Conservation (phyloP, 2,797 vertebrate species). For the Smutsia gigantea region DNA sequence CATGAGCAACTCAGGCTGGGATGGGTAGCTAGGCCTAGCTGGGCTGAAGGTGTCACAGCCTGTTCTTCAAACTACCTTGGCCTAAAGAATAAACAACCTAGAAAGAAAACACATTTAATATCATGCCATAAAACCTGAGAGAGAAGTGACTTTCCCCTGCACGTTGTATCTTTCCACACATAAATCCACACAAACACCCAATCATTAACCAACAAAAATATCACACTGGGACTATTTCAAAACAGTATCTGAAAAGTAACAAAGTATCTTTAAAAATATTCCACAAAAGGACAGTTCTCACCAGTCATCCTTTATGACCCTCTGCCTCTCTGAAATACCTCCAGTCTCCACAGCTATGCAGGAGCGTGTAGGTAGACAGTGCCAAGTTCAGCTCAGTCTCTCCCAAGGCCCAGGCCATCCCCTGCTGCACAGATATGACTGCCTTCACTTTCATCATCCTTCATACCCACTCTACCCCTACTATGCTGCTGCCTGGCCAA, state of each 20-base stretch:
- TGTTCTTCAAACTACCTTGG: background rate
- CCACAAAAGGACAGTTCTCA: constrained; percentile 41
- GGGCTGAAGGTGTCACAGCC: background rate
- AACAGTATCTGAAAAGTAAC: constrained; percentile 30
- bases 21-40: background rate
- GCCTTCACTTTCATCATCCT: background rate
- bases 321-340: constrained; percentile 15
- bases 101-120: constrained; percentile 20
- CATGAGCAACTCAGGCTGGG: background rate
- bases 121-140: constrained; percentile 9
- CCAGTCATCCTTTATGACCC: background rate
- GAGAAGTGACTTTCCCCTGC: background rate
- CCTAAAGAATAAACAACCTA: background rate
- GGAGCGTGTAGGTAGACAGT: background rate
- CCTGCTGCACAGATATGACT: background rate
- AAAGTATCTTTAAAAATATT: constrained; percentile 44
- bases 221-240: constrained; percentile 54
- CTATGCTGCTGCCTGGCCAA: background rate
- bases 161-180: constrained; percentile 35
- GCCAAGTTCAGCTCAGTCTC: background rate
- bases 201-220: constrained; percentile 32
- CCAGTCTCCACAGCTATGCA: background rate
- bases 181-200: constrained; percentile 46
- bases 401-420: background rate
- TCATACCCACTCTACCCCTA: background rate